Conservation (phyloP, 2,888 invertebrate species). For the Tinea semifulvella region DNA sequence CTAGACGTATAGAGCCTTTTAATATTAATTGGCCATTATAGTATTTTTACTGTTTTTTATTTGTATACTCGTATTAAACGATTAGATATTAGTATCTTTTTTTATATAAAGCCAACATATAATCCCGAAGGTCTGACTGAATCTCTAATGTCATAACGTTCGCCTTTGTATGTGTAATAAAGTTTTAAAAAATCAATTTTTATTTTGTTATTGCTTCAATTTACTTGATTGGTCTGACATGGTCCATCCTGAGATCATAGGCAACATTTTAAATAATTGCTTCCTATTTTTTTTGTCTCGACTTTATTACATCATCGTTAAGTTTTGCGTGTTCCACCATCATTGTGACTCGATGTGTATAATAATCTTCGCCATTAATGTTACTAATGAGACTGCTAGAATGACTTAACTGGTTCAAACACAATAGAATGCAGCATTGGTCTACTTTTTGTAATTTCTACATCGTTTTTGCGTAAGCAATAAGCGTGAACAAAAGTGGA, state of each 20-base stretch:
- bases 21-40: too few species aligned
- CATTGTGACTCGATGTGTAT: constrained; percentile 17
- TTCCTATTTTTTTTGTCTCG: constrained; percentile 31
- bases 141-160: too few species aligned
- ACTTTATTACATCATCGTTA: constrained; percentile 30
- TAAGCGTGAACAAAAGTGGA: constrained; percentile 14
- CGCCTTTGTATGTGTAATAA: too few species aligned
- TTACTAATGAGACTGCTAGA: constrained; percentile 14
- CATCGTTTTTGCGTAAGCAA: constrained; percentile 12
- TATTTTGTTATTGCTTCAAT: not conserved
- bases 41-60: too few species aligned
- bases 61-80: too few species aligned
- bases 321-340: constrained; percentile 23
- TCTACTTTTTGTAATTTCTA: constrained; percentile 16
- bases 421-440: constrained; percentile 16
- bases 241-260: constrained; percentile 12
- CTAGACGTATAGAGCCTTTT: too few species aligned
- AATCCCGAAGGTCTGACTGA: too few species aligned
- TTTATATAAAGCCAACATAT: too few species aligned
- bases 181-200: too few species aligned
- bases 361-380: not conserved
- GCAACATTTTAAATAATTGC: constrained; percentile 23
- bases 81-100: too few species aligned
- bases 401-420: constrained; percentile 25
- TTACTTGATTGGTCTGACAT: not conserved